These are phyloP conservation scores for Gyrodactylus salaris DNA, from an alignment of 1,140 invertebrate genomes.

Conservation along the genomic window DNA sequence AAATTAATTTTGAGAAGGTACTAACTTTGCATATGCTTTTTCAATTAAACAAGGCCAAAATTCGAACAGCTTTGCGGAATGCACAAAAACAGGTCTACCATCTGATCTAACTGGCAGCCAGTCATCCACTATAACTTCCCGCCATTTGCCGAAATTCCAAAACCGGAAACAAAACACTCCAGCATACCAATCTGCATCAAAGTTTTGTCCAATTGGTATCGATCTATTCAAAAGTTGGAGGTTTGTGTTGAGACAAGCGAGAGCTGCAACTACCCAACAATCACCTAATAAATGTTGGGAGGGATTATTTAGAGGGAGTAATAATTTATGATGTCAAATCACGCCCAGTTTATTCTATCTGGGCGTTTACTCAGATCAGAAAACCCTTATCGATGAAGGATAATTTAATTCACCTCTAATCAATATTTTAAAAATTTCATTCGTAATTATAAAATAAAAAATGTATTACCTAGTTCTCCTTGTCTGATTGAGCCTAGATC, in stretches of 20 bases:
- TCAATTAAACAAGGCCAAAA: slow-evolving; percentile 38
- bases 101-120: slow-evolving; percentile 28
- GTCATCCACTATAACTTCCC: slow-evolving; percentile 35
- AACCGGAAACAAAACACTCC: slow-evolving; percentile 27
- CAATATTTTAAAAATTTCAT: too few species aligned
- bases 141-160: slow-evolving; percentile 36
- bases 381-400: too few species aligned
- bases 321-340: too few species aligned
- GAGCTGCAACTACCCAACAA: slow-evolving; percentile 6
- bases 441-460: too few species aligned
- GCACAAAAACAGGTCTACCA: slow-evolving; percentile 31
- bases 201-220: not conserved
- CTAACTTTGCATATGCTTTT: slow-evolving; percentile 39
- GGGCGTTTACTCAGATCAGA: too few species aligned
- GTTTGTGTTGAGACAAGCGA: not conserved
- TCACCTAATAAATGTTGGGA: not conserved
- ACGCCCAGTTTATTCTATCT: too few species aligned
- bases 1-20: not conserved
- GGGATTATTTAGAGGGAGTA: too few species aligned
- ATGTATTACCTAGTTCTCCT: not conserved
- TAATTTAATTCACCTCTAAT: too few species aligned
- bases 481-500: not conserved
- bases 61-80: slow-evolving; percentile 30
- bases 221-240: not conserved
- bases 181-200: slow-evolving; percentile 5